Conservation (phyloP, 2,888 invertebrate genomes). For the Neocrepidodera transversa region DNA sequence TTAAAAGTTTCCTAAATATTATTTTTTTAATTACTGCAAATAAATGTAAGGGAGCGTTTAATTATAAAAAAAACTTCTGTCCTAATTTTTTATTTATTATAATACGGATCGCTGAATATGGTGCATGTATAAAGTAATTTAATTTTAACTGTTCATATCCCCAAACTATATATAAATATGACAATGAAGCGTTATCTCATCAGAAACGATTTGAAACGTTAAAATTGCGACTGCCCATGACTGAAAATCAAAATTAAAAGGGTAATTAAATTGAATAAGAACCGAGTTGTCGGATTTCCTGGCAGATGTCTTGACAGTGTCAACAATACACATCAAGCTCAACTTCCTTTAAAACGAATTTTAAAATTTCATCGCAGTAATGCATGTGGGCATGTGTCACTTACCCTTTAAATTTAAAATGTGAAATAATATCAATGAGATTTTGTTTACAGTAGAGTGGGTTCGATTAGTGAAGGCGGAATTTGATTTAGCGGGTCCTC, state of each 20-base stretch:
- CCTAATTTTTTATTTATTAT: too few species aligned
- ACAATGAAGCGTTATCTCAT: conserved; percentile 1
- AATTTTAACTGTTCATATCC: conserved; percentile 2
- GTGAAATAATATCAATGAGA: conserved; percentile 60
- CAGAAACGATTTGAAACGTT: conserved; percentile 8
- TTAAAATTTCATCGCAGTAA: conserved; percentile 50
- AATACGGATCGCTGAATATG: too few species aligned
- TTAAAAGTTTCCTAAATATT: too few species aligned
- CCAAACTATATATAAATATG: conserved; percentile 5
- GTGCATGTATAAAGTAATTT: not conserved
- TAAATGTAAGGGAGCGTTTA: too few species aligned
- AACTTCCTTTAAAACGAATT: conserved; percentile 58
- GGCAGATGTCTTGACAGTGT: conserved; percentile 59
- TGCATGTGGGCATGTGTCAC: conserved; percentile 47
- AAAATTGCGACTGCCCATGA: conserved; percentile 25
- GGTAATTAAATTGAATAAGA: conserved; percentile 59
- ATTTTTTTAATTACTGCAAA: too few species aligned
- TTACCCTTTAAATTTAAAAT: conserved; percentile 56
- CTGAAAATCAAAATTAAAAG: conserved; percentile 50
- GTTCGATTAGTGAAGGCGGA: conserved; percentile 58
- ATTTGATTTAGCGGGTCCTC: conserved; percentile 54
- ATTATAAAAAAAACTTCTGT: too few species aligned
- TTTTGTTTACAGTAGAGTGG: conserved; percentile 59
- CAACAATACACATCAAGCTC: conserved; percentile 57
- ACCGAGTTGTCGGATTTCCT: conserved; percentile 58